Conservation (phyloP, 2,888 invertebrate genomes). For the Lordiphosa fenestrarum region DNA sequence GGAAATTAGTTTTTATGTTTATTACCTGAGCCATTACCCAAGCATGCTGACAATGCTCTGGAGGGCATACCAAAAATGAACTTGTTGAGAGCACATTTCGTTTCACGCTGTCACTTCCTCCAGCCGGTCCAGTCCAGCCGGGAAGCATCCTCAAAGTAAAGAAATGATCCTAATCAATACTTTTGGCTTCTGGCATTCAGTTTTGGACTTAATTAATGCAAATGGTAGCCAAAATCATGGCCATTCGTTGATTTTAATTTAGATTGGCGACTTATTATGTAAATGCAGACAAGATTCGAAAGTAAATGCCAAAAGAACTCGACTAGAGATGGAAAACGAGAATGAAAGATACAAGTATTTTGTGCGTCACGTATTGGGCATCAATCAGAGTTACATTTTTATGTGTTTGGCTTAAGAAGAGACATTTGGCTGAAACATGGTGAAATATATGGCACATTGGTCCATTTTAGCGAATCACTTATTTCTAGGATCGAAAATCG, state of each 20-base stretch:
- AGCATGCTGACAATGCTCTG: slow-evolving; percentile 33
- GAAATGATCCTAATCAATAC: slow-evolving; percentile 67
- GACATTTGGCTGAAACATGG: too few relatives aligned
- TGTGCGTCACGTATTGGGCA: slow-evolving; percentile 1
- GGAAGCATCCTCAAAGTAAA: slow-evolving; percentile 32
- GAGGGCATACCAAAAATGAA: slow-evolving; percentile 38
- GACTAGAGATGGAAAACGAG: slow-evolving; percentile 18
- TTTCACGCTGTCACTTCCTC: not conserved
- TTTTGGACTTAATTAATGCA: slow-evolving; percentile 65
- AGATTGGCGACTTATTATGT: slow-evolving; percentile 60
- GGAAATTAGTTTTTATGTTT: slow-evolving; percentile 75
- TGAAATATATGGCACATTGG: too few relatives aligned
- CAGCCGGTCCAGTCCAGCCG: slow-evolving; percentile 24
- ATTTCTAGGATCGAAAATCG: too few relatives aligned
- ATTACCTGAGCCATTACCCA: slow-evolving; percentile 71
- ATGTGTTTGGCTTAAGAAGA: too few relatives aligned
- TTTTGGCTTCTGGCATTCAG: slow-evolving; percentile 27
- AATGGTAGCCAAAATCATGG: slow-evolving; percentile 45
- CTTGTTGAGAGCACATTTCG: slow-evolving; percentile 49
- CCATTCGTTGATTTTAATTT: slow-evolving; percentile 67
- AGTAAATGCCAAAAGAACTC: slow-evolving; percentile 14
- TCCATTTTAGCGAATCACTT: too few relatives aligned
- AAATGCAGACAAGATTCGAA: slow-evolving; percentile 31
- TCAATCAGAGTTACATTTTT: not conserved
- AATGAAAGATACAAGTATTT: not conserved